phyloP scores from a whole-genome alignment of 2,113 vertebrate genomes.

The Triplophysa siluroides region DNA sequence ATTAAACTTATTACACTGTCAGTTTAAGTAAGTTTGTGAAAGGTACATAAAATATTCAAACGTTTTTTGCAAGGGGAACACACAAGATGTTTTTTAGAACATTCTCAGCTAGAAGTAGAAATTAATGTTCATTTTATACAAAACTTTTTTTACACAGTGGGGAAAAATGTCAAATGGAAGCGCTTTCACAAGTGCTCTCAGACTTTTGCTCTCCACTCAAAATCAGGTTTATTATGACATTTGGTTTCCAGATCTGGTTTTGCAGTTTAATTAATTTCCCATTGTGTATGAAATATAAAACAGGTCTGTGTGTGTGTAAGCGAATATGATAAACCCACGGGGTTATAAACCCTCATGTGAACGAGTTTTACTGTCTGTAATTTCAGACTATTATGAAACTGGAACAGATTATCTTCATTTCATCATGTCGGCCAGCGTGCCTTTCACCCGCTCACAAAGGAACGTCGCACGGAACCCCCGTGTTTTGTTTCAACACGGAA shows the following conservation, averaged over 20 bases:
- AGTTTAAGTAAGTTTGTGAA: no score
- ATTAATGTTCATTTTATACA: no score
- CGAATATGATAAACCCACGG: neutral
- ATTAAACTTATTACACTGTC: no score
- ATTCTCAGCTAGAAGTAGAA: no score
- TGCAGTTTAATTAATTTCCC: neutral
- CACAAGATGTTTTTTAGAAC: no score
- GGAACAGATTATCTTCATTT: slow-evolving; percentile 34
- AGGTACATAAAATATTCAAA: no score
- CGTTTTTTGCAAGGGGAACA: no score
- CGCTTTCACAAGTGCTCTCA: no score
- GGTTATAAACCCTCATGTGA: slow-evolving; percentile 49
- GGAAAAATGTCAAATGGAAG: no score
- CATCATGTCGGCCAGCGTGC: slow-evolving; percentile 54
- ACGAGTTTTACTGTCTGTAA: slow-evolving; percentile 59
- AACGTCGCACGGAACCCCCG: slow-evolving; percentile 59
- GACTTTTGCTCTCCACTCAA: slow-evolving; percentile 7
- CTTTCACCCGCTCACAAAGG: slow-evolving; percentile 63
- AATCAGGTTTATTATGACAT: slow-evolving; percentile 18
- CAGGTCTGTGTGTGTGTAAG: neutral
- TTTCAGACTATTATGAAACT: slow-evolving; percentile 62
- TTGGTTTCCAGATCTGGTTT: neutral
- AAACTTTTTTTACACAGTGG: no score
- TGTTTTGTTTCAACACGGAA: slow-evolving; percentile 66
- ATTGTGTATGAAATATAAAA: neutral